Conservation (phyloP, 2,113 vertebrate genomes). For the Natator depressus region DNA sequence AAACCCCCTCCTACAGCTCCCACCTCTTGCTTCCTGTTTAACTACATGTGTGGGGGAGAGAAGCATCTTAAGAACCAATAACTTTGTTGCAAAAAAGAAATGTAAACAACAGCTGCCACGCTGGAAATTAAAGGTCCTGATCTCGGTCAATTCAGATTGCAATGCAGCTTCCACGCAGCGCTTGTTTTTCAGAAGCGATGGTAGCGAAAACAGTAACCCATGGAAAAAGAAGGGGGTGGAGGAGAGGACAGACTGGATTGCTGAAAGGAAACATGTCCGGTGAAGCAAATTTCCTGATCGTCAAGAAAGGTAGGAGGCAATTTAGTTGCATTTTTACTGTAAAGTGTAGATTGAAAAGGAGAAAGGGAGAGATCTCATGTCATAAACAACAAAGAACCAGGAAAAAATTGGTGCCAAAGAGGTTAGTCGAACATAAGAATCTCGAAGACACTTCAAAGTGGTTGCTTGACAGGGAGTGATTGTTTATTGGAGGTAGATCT, state of each 20-base stretch:
- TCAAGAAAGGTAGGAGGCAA: constrained; percentile 56
- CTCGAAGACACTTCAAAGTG: accelerated
- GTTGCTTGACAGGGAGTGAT: background rate
- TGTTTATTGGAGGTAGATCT: background rate
- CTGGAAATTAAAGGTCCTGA: constrained; percentile 12
- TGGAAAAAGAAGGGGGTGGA: background rate
- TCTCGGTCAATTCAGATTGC: background rate
- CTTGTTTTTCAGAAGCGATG: background rate
- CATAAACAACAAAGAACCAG: accelerated
- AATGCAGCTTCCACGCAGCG: background rate
- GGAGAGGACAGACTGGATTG: background rate
- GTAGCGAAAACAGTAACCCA: accelerated
- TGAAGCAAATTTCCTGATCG: background rate
- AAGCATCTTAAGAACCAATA: background rate
- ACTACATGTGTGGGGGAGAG: constrained; percentile 12
- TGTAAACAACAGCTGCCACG: constrained; percentile 66
- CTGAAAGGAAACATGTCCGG: background rate
- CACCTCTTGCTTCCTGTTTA: constrained; percentile 42
- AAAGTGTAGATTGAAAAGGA: background rate
- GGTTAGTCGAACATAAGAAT: background rate
- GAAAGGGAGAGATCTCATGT: background rate
- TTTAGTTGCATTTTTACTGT: background rate
- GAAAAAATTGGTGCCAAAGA: background rate
- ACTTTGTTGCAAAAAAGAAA: background rate
- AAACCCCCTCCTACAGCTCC: constrained; percentile 40